Percentiles rank a stretch among this genome's conserved stretches.
Conservation (phyloP, 2,888 invertebrate species). For the Sinhomidia bicolor region DNA sequence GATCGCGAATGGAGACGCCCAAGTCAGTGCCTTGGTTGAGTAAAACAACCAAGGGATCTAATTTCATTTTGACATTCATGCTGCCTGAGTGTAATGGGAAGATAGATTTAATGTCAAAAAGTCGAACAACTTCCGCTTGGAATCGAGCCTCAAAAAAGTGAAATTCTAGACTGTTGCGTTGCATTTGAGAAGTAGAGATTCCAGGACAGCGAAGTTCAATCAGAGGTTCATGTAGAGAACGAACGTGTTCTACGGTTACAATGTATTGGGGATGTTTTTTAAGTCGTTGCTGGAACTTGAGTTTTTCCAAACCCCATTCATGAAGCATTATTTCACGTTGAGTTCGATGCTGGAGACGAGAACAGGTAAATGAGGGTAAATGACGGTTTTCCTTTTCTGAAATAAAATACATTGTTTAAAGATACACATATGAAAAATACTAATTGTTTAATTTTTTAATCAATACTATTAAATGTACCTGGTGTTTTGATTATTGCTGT, state of each 20-base stretch:
- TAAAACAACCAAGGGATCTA: conserved; percentile 77
- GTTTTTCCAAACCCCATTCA: conserved; percentile 77
- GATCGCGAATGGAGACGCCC: conserved; percentile 58
- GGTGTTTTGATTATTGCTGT: conserved; percentile 37
- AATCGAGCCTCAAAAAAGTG: conserved; percentile 78
- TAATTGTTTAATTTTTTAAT: too few relatives aligned
- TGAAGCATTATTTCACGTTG: conserved; percentile 76
- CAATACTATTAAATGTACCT: too few relatives aligned
- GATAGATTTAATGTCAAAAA: conserved; percentile 79
- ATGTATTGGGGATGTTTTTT: conserved; percentile 78
- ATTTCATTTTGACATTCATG: conserved; percentile 76
- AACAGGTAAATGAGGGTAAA: conserved; percentile 74
- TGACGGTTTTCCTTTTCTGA: conserved; percentile 74
- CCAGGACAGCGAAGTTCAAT: conserved; percentile 77
- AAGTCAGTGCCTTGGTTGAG: conserved; percentile 76
- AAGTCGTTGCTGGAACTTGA: conserved; percentile 78
- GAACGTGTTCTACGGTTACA: conserved; percentile 76
- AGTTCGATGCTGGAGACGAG: conserved; percentile 77
- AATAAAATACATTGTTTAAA: background rate
- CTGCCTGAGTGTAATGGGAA: conserved; percentile 78
- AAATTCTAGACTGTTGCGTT: conserved; percentile 72
- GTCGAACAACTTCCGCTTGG: conserved; percentile 78
- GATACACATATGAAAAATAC: background rate
- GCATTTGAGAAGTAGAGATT: conserved; percentile 43
- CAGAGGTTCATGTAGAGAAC: conserved; percentile 76